A percentile compares a stretch with the other conserved stretches of the same genome.
Evolutionary conservation across 2,113 vertebrate genomes (phyloP).

Genomic region (Tiliqua scincoides): DNA sequence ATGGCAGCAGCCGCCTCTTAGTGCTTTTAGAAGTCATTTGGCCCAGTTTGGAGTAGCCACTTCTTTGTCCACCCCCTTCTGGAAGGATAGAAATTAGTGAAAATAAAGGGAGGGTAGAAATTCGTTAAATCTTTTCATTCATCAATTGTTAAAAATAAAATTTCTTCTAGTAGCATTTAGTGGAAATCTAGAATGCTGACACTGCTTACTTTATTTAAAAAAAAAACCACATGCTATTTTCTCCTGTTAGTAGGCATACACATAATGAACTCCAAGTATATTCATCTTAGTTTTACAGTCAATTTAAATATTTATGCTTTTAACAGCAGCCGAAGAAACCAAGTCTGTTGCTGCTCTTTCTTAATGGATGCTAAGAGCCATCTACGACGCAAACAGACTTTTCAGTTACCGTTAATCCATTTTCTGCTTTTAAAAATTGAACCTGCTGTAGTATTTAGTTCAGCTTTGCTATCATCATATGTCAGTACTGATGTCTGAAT

Average conservation of each 20-base stretch:
- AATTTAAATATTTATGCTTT: not conserved
- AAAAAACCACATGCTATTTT: not conserved
- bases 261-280: not conserved
- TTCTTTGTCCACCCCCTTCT: too few species aligned
- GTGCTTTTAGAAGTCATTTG: too few species aligned
- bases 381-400: not conserved
- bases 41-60: too few species aligned
- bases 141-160: not conserved
- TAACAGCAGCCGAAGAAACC: not conserved
- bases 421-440: constrained; percentile 9
- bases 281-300: not conserved
- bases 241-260: not conserved
- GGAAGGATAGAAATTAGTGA: too few species aligned
- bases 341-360: not conserved
- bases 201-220: not conserved
- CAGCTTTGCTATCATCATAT: not conserved
- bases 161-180: too few species aligned
- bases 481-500: constrained; percentile 15
- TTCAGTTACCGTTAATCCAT: not conserved
- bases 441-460: not conserved
- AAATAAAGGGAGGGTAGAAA: too few species aligned
- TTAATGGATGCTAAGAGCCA: not conserved
- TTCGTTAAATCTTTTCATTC: too few species aligned
- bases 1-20: too few species aligned
- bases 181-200: too few species aligned